A percentile compares a stretch with the other conserved stretches of the same genome.
These are phyloP conservation scores for Hylyphantes graminicola DNA, from an alignment of 1,140 invertebrate species.

Conservation along the genomic window DNA sequence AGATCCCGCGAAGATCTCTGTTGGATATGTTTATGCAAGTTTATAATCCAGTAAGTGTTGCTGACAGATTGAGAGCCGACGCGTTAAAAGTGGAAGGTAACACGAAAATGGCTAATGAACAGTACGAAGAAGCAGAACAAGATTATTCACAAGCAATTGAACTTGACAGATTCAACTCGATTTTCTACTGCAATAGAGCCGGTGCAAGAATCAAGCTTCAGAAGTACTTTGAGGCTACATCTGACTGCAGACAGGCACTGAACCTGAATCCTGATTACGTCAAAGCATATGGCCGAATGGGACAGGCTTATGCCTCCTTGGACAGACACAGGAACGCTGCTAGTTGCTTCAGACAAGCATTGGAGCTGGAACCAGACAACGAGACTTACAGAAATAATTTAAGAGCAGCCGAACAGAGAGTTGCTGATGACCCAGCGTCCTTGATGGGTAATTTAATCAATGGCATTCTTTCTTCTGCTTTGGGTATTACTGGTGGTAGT, in stretches of 20 bases:
- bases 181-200: slow-evolving; percentile 46
- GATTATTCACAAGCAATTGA: slow-evolving; percentile 24
- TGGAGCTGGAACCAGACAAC: slow-evolving; percentile 30
- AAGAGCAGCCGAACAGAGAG: slow-evolving; percentile 10
- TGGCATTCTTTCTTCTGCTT: not conserved
- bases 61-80: slow-evolving; percentile 14
- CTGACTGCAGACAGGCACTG: slow-evolving; percentile 25
- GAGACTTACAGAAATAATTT: slow-evolving; percentile 27
- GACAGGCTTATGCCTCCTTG: slow-evolving; percentile 36
- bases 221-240: slow-evolving; percentile 10
- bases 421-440: not conserved
- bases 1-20: not conserved
- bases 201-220: slow-evolving; percentile 5
- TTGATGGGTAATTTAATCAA: slow-evolving; percentile 5
- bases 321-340: slow-evolving; percentile 24
- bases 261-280: slow-evolving; percentile 38
- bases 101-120: not conserved
- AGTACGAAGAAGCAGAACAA: slow-evolving; percentile 6
- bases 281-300: slow-evolving; percentile 36
- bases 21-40: slow-evolving; percentile 40
- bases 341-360: slow-evolving; percentile 26
- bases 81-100: slow-evolving; percentile 13
- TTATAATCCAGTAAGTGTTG: slow-evolving; percentile 19
- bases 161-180: slow-evolving; percentile 30
- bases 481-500: not conserved